These are phyloP conservation scores for Adelphocoris suturalis DNA, from an alignment of 2,888 invertebrate genomes.

Conservation along the genomic window DNA sequence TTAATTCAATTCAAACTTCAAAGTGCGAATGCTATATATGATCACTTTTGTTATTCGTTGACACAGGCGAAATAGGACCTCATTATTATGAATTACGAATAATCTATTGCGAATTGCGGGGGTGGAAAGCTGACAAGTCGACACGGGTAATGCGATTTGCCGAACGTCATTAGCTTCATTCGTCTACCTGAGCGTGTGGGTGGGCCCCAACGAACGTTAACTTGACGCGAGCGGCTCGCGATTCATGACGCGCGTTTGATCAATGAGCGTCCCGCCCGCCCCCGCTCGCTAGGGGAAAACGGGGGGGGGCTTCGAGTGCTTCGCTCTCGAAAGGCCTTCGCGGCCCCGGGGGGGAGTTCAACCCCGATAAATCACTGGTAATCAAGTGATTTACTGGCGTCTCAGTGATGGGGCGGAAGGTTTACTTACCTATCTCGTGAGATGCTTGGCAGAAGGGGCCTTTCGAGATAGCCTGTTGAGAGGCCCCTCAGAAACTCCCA, in stretches of 20 bases:
- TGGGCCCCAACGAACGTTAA: neutral
- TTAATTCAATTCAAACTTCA: too few relatives aligned
- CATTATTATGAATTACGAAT: too few relatives aligned
- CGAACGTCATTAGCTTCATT: neutral
- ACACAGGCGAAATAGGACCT: too few relatives aligned
- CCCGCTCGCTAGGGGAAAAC: too few relatives aligned
- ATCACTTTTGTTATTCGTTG: too few relatives aligned
- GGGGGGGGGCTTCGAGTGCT: neutral
- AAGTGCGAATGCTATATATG: too few relatives aligned
- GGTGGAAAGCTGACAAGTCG: neutral
- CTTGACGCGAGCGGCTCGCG: neutral
- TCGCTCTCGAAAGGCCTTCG: neutral
- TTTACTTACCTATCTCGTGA: too few relatives aligned
- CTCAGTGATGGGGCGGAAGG: neutral
- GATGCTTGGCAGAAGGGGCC: too few relatives aligned
- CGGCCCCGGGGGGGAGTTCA: constrained; percentile 1
- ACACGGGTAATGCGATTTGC: constrained; percentile 16
- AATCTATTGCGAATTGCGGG: neutral
- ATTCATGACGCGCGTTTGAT: neutral
- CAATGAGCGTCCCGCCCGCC: neutral
- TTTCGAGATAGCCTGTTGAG: too few relatives aligned
- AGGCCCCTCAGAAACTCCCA: too few relatives aligned
- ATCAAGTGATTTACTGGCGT: constrained; percentile 35
- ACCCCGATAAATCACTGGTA: constrained; percentile 42
- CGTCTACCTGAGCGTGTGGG: neutral